phyloP scores from a whole-genome alignment of 2,113 vertebrate genomes.

The Ondatra zibethicus region DNA sequence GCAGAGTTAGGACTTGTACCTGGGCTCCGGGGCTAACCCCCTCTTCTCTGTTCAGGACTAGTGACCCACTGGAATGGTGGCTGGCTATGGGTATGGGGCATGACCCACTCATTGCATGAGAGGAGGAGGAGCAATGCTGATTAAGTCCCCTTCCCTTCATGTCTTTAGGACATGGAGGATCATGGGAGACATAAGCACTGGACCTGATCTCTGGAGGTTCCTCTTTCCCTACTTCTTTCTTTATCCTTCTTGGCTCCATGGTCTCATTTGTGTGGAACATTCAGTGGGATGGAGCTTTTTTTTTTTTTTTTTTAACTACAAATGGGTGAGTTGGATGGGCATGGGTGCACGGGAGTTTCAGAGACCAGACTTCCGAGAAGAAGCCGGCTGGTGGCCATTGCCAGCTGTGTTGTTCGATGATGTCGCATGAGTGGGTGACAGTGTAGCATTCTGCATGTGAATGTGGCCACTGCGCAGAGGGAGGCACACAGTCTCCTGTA shows the following conservation, averaged over 20 bases:
- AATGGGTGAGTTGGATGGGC: too few relatives aligned
- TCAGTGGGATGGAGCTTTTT: not conserved
- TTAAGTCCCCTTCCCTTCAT: rapidly evolving
- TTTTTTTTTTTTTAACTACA: not conserved
- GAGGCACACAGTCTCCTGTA: not conserved
- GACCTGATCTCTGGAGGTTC: not conserved
- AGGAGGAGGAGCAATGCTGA: not conserved
- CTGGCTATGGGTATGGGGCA: rapidly evolving
- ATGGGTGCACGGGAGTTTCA: not conserved
- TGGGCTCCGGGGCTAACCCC: not conserved
- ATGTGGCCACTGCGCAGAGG: not conserved
- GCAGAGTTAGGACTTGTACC: too few relatives aligned
- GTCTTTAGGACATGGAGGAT: not conserved
- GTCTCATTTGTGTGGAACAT: not conserved
- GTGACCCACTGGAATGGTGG: not conserved
- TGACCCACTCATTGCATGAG: too few relatives aligned
- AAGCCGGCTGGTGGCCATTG: not conserved
- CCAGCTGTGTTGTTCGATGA: not conserved
- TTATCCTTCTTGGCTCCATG: not conserved
- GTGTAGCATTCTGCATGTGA: rapidly evolving
- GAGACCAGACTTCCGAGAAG: not conserved
- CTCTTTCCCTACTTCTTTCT: not conserved
- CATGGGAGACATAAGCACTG: not conserved
- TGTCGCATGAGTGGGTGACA: not conserved
- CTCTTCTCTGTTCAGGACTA: not conserved